Evolutionary conservation across 2,113 vertebrate genomes (phyloP).

Genomic region (Sceloporus undulatus): DNA sequence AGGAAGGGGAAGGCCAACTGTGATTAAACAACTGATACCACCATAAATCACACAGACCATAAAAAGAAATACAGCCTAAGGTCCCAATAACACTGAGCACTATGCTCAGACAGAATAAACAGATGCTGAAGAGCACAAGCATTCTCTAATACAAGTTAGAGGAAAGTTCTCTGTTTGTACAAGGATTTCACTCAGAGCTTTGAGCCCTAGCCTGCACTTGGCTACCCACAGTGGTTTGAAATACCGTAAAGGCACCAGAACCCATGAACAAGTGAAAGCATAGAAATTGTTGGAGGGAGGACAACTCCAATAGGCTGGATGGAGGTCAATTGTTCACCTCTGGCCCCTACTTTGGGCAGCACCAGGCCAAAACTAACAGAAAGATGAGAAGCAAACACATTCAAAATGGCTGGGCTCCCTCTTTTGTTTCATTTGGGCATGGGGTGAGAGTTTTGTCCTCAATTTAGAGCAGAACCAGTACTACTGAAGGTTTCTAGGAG

Average conservation of each 20-base stretch:
- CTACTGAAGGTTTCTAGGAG: no score
- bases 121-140: neutral
- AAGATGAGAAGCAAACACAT: no score
- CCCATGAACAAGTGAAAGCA: neutral
- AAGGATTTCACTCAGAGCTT: neutral
- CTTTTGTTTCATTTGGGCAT: no score
- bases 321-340: no score
- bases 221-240: neutral
- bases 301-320: no score
- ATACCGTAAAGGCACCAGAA: neutral
- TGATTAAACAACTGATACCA: conserved; percentile 48
- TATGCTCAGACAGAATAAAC: conserved; percentile 27
- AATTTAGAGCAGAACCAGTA: no score
- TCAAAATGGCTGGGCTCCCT: no score
- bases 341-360: no score
- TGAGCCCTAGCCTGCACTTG: neutral
- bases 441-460: no score
- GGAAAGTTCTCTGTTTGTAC: neutral
- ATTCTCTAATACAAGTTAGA: neutral
- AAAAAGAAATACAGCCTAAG: conserved; percentile 53
- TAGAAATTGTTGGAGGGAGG: no score
- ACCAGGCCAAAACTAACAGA: no score
- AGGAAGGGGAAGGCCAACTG: conserved; percentile 40
- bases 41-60: conserved; percentile 64
- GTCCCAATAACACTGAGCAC: neutral